Conservation (phyloP, 2,113 vertebrate genomes). For the Spea multiplicata region DNA sequence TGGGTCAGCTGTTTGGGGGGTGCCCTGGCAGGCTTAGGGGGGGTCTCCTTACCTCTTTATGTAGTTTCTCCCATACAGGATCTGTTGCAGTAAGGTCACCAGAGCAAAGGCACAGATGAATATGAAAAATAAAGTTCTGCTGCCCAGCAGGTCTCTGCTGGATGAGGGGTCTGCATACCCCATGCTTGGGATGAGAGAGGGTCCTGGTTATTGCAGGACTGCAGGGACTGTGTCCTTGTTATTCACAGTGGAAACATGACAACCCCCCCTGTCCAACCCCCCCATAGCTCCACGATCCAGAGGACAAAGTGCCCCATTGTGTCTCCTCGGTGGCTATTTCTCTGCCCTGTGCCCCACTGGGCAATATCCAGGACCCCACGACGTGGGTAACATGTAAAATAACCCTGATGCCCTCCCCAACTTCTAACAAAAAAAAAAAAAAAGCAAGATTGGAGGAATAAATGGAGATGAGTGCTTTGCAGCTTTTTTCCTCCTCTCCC, state of each 20-base stretch:
- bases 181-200: conserved; percentile 69
- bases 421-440: neutral
- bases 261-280: conserved; percentile 49
- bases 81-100: conserved; percentile 95
- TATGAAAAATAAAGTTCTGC: conserved; percentile 94
- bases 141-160: conserved; percentile 88
- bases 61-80: conserved; percentile 95
- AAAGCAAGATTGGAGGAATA: conserved; percentile 32
- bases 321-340: neutral
- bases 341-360: conserved; percentile 37
- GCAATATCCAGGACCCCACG: conserved; percentile 61
- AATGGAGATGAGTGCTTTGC: conserved; percentile 49
- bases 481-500: neutral
- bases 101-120: conserved; percentile 98
- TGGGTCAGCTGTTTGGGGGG: rapidly evolving
- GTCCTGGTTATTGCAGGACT: conserved; percentile 24
- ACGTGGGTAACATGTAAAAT: conserved; percentile 59
- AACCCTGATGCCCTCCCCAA: conserved; percentile 50
- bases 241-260: conserved; percentile 48
- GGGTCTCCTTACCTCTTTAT: conserved; percentile 84
- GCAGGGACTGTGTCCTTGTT: conserved; percentile 29
- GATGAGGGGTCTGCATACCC: conserved; percentile 89
- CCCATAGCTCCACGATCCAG: conserved; percentile 48
- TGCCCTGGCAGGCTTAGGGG: neutral
- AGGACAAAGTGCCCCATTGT: conserved; percentile 59